Base-by-base conservation (phyloP, 30 jellyfish, hydroid and myxozoan genomes). In the Aurelia sp. region DNA sequence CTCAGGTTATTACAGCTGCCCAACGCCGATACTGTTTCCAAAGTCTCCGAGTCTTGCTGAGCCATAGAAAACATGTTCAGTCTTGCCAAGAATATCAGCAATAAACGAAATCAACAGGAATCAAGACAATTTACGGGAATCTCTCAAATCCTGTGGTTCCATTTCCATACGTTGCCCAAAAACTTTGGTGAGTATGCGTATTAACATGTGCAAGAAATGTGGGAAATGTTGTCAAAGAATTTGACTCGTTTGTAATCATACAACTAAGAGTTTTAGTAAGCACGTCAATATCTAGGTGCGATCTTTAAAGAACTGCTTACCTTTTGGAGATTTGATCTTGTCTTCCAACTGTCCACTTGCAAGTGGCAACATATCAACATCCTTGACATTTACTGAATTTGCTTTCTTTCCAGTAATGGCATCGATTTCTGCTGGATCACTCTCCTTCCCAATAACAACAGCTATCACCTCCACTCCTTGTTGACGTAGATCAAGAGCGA, bases 371-470 rank as follows among this genome's bases (percentile, higher is more conserved):
- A 58, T 70, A 71, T 58, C 76, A 8, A 75, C 60, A 57, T 55
- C 74, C 13, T 31, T 31, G 21, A 82, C 92, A 16, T 15, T 30
- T 13, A 82, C 41, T 50, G 82, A 13, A 47, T 75, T 60, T n/a
- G 72, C 86, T 41, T 19, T 41, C 55, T 58, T 59, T 55, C 92
- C 92, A 18, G 80, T 35, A 7, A 82, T 71, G 40, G 86, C 63
- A 3, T 67, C 79, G 21, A 70, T 38, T 20, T 82, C 91, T 22
- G 51, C 70, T 6, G 89, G 86, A 79, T 80, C 90, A n/a, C 44
- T 83, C 19, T 85, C 94, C 19, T 80, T 81, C 16, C 96, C 96
- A 60, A 91, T 65, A 17, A 78, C 86, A 8, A 91, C 96, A 31
- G 66, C 94, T 44, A 91, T 66, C 7, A 91, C 61, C 41, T 86